Evolutionary conservation across 1,140 invertebrate genomes (phyloP).

Genomic region (Trypoxylus dichotomus): DNA sequence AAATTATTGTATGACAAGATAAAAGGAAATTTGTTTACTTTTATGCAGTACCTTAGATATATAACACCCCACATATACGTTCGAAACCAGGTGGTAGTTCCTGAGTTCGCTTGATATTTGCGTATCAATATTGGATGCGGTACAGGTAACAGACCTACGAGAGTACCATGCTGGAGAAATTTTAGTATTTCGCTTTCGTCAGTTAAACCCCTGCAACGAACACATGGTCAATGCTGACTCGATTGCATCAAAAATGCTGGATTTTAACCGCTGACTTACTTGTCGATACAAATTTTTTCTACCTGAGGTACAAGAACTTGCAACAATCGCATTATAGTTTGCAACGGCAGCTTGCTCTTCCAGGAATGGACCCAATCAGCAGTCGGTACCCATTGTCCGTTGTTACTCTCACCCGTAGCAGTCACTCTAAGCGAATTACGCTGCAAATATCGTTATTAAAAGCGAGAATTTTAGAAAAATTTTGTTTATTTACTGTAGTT

Average conservation of each 20-base stretch:
- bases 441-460: constrained; percentile 42
- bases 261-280: constrained; percentile 64
- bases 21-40: neutral
- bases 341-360: constrained; percentile 95
- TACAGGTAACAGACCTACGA: constrained; percentile 96
- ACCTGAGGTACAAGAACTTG: constrained; percentile 99
- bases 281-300: constrained; percentile 99
- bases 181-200: constrained; percentile 99
- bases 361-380: constrained; percentile 92
- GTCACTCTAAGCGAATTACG: constrained; percentile 56
- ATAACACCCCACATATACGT: constrained; percentile 99
- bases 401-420: constrained; percentile 44
- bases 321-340: constrained; percentile 97
- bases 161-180: constrained; percentile 97
- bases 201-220: constrained; percentile 82
- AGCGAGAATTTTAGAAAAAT: neutral
- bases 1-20: too few species aligned
- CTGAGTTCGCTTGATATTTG: constrained; percentile 97
- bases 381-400: constrained; percentile 76
- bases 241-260: neutral
- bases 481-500: constrained; percentile 35
- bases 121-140: constrained; percentile 98
- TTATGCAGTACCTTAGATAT: constrained; percentile 73
- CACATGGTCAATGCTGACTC: neutral
- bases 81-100: constrained; percentile 98